Percentiles rank a stretch among this genome's conserved stretches.
phyloP scores from a whole-genome alignment of 2,113 vertebrate genomes.

The Forbesichthys agassizii region DNA sequence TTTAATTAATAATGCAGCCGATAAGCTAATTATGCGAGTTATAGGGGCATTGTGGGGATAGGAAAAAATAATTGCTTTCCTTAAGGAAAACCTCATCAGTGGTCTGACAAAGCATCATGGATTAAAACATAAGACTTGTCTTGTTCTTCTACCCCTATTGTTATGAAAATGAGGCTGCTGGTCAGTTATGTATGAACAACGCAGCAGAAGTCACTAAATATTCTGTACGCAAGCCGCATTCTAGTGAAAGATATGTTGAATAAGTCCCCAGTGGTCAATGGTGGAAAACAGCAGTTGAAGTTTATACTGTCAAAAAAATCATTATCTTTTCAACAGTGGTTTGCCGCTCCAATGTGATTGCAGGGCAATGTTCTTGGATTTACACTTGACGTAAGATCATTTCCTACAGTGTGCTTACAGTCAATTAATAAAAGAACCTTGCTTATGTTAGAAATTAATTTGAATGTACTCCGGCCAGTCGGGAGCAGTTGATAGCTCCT shows the following conservation, averaged over 20 bases:
- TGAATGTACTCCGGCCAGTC: too few species aligned
- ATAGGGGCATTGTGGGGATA: constrained; percentile 61
- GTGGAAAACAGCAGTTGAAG: constrained; percentile 3
- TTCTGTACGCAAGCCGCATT: constrained; percentile 30
- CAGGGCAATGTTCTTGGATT: constrained; percentile 6
- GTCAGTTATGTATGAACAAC: constrained; percentile 14
- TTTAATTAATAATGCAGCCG: constrained; percentile 77
- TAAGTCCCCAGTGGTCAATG: constrained; percentile 36
- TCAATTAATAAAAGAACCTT: too few species aligned
- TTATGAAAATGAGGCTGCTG: constrained; percentile 62
- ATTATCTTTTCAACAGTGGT: not conserved
- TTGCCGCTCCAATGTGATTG: constrained; percentile 4
- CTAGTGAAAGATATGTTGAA: constrained; percentile 31
- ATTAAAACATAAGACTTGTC: constrained; percentile 70
- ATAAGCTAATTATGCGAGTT: constrained; percentile 81
- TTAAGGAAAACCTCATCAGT: constrained; percentile 70
- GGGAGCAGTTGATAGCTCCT: too few species aligned
- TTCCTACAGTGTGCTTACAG: too few species aligned
- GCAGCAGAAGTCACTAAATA: constrained; percentile 20
- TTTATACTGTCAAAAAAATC: constrained; percentile 9
- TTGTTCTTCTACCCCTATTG: constrained; percentile 67
- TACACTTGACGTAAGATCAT: too few species aligned
- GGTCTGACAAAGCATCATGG: constrained; percentile 66
- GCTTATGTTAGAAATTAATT: too few species aligned
- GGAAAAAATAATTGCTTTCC: constrained; percentile 76